phyloP scores from a whole-genome alignment of 2,797 vertebrate genomes.

The Enteromius fasciolatus region DNA sequence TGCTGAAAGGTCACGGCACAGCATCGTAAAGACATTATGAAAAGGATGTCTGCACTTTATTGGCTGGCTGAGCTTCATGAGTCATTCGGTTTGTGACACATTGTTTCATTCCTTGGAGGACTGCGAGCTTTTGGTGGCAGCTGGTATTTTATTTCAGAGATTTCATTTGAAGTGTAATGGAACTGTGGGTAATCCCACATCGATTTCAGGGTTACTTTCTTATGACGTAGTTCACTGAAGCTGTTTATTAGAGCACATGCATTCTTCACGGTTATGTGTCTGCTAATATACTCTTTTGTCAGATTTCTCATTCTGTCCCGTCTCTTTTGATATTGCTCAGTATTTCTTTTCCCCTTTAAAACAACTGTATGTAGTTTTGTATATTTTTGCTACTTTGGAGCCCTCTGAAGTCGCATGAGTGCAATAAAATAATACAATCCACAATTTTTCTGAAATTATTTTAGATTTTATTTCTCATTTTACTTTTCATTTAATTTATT shows the following conservation, averaged over 20 bases:
- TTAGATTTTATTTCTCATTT: neutral
- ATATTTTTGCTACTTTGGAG: neutral
- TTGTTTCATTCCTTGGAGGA: neutral
- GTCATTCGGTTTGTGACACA: slow-evolving; percentile 23
- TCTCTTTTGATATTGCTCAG: neutral
- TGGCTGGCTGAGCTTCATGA: slow-evolving; percentile 24
- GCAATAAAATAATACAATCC: neutral
- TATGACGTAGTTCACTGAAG: neutral
- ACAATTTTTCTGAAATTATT: neutral
- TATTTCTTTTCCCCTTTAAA: neutral
- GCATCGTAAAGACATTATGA: slow-evolving; percentile 10
- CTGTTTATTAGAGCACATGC: neutral
- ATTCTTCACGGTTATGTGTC: neutral
- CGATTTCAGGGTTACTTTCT: slow-evolving; percentile 11
- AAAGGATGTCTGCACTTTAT: slow-evolving; percentile 20
- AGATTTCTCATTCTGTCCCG: neutral
- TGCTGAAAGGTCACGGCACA: slow-evolving; percentile 6
- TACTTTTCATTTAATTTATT: no score
- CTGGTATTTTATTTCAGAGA: slow-evolving; percentile 24
- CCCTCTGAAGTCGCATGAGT: neutral
- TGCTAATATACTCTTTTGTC: neutral
- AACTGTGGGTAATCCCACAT: slow-evolving; percentile 4
- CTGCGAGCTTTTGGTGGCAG: slow-evolving; percentile 3
- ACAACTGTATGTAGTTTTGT: neutral
- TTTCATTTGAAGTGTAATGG: slow-evolving; percentile 3